phyloP scores from a whole-genome alignment of 1,140 invertebrate species.

The Sinella curviseta region DNA sequence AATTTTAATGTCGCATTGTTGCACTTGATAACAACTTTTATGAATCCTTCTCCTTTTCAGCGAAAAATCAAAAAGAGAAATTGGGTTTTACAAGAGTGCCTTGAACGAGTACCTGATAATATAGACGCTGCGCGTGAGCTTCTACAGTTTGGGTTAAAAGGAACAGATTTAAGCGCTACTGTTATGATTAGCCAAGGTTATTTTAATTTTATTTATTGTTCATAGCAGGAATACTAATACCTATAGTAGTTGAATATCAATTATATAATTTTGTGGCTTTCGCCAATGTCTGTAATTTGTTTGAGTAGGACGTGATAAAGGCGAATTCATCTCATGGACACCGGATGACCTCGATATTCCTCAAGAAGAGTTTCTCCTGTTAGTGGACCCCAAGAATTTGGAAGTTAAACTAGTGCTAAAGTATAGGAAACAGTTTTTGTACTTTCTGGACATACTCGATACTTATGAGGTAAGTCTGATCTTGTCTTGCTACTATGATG shows the following conservation, averaged over 20 bases:
- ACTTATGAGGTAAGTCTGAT: slow-evolving; percentile 63
- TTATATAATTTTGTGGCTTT: not conserved
- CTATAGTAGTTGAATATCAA: not conserved
- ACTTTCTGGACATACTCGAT: slow-evolving; percentile 65
- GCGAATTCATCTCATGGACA: slow-evolving; percentile 50
- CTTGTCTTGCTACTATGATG: not conserved
- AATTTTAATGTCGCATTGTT: slow-evolving; percentile 25
- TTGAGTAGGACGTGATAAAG: slow-evolving; percentile 52
- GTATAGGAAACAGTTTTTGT: slow-evolving; percentile 62
- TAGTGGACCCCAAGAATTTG: slow-evolving; percentile 55
- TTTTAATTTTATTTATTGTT: not conserved
- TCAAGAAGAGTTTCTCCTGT: slow-evolving; percentile 43
- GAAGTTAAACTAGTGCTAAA: slow-evolving; percentile 62
- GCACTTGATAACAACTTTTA: not conserved
- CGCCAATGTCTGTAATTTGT: no score
- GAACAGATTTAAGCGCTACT: slow-evolving; percentile 67
- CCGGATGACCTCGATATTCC: slow-evolving; percentile 45
- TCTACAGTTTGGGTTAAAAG: slow-evolving; percentile 70
- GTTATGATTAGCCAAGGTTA: slow-evolving; percentile 58
- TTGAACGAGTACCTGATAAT: slow-evolving; percentile 72
- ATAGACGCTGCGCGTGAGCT: slow-evolving; percentile 71
- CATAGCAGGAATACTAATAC: not conserved
- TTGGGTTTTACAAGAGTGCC: slow-evolving; percentile 81
- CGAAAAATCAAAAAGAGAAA: slow-evolving; percentile 75
- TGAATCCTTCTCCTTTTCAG: slow-evolving; percentile 52